Conservation (phyloP, 2,113 vertebrate genomes). For the Phalacrocorax pelagicus region DNA sequence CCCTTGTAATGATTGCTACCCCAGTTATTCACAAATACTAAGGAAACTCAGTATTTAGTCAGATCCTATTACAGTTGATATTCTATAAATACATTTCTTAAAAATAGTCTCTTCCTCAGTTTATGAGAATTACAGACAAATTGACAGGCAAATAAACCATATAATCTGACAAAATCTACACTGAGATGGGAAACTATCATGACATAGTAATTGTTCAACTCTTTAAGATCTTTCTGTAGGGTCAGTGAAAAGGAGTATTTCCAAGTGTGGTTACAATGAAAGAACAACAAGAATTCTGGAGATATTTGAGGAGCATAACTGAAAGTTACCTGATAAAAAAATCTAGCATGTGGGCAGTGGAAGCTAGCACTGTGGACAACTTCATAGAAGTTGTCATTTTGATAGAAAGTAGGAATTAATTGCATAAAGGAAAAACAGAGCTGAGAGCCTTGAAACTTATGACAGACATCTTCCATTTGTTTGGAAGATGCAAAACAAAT, state of each 20-base stretch:
- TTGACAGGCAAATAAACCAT: background rate
- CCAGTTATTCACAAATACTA: background rate
- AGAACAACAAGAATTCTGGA: background rate
- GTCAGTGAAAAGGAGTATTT: background rate
- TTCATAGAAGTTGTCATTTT: background rate
- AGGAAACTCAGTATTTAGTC: background rate
- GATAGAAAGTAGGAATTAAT: background rate
- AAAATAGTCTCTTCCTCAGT: background rate
- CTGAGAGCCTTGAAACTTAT: background rate
- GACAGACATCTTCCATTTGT: background rate
- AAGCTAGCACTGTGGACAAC: background rate
- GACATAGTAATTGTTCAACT: background rate
- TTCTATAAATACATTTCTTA: background rate
- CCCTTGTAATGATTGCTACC: background rate
- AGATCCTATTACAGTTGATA: background rate
- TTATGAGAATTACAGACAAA: background rate
- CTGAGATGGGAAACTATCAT: background rate
- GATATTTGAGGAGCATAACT: background rate
- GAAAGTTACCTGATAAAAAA: background rate
- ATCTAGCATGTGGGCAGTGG: background rate
- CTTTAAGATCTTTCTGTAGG: background rate
- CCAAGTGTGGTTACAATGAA: background rate
- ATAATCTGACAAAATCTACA: background rate
- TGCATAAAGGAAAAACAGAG: background rate
- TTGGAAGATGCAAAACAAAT: background rate